These are phyloP conservation scores for Sarotherodon lohbergeri DNA, from an alignment of 2,113 vertebrate species.

Conservation along the genomic window DNA sequence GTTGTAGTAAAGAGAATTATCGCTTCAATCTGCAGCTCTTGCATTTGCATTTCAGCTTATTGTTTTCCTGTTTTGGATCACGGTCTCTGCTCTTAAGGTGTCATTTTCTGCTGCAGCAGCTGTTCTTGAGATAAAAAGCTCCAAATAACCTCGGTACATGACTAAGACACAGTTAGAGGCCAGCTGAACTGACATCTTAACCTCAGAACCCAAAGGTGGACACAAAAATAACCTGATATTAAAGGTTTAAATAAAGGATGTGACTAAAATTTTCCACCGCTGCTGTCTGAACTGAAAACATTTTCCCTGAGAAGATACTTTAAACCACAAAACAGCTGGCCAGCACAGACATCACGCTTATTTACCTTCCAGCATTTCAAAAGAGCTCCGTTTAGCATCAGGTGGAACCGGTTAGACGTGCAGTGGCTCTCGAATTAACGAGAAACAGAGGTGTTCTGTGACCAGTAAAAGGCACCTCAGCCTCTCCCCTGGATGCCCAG, in stretches of 20 bases:
- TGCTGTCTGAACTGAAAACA: neutral
- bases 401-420: neutral
- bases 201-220: neutral
- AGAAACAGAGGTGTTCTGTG: neutral
- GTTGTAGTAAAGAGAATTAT: neutral
- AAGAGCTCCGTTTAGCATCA: neutral
- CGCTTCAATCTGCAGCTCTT: neutral
- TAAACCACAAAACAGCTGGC: neutral
- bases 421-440: neutral
- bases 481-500: conserved; percentile 6
- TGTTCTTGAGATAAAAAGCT: neutral
- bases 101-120: neutral
- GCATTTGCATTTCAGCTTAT: neutral
- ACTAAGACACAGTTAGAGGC: neutral
- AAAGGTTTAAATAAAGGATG: neutral
- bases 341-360: neutral
- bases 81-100: fast-evolving
- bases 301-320: neutral
- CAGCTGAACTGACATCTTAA: neutral
- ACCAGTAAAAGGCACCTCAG: neutral
- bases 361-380: neutral
- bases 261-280: neutral
- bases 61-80: neutral
- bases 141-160: fast-evolving
- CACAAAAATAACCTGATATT: neutral